Percentiles rank a stretch among this genome's conserved stretches.
phyloP scores from a whole-genome alignment of 2,113 vertebrate genomes.

The Todiramphus saurophagus region DNA sequence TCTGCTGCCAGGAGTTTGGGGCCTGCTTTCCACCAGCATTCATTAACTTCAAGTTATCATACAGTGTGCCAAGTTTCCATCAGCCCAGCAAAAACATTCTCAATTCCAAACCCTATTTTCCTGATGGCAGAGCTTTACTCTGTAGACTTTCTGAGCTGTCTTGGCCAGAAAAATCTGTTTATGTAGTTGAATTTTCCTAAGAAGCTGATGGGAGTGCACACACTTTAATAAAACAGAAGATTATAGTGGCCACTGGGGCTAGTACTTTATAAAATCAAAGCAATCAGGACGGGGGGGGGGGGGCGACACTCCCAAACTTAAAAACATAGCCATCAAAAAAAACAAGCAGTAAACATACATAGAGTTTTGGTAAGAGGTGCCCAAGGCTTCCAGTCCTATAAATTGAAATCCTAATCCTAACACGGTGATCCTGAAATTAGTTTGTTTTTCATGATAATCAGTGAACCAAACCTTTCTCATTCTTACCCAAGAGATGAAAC shows the following conservation, averaged over 20 bases:
- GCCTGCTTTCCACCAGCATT: constrained; percentile 52
- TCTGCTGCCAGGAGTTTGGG: constrained; percentile 25
- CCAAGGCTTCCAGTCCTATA: background rate
- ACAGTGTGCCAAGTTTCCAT: constrained; percentile 48
- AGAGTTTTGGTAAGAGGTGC: background rate
- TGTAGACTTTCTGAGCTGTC: background rate
- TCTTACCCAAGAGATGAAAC: background rate
- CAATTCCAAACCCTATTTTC: constrained; percentile 40
- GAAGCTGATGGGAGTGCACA: background rate
- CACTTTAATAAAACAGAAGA: background rate
- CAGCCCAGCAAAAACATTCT: constrained; percentile 31
- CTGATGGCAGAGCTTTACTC: background rate
- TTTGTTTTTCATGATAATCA: background rate
- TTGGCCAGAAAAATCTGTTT: constrained; percentile 12
- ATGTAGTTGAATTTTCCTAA: constrained; percentile 28
- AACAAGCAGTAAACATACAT: background rate
- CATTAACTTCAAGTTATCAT: constrained; percentile 41
- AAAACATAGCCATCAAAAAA: background rate
- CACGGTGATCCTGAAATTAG: background rate
- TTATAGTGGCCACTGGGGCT: background rate
- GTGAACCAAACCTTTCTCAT: background rate
- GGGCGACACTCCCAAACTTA: background rate
- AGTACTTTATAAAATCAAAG: constrained; percentile 7
- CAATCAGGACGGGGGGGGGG: accelerated
- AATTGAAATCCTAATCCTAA: background rate